These are phyloP conservation scores for Masticophis lateralis DNA, from an alignment of 2,797 vertebrate genomes.

Conservation along the genomic window DNA sequence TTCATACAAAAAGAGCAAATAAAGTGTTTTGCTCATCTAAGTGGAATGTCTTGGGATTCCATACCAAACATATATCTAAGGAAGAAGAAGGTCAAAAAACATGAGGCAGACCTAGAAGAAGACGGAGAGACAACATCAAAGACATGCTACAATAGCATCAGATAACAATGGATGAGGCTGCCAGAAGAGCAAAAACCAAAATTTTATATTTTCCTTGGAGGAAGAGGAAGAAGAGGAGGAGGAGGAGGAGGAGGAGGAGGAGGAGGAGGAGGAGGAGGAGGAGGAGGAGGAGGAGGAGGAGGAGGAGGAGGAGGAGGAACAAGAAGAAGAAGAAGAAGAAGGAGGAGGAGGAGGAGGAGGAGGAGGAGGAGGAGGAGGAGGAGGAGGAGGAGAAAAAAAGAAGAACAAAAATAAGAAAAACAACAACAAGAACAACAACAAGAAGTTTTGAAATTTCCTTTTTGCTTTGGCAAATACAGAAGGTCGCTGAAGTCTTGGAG, in stretches of 20 bases:
- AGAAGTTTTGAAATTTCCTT: neutral
- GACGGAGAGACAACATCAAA: neutral
- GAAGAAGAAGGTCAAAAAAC: neutral
- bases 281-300: too few species aligned
- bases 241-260: neutral
- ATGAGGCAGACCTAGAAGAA: neutral
- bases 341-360: too few species aligned
- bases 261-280: fast-evolving
- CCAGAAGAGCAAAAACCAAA: neutral
- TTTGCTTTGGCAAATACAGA: neutral
- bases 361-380: fast-evolving
- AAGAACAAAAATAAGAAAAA: too few species aligned
- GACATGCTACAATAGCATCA: neutral
- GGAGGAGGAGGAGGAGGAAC: too few species aligned
- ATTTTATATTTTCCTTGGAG: too few species aligned
- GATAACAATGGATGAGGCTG: neutral
- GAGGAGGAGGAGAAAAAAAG: too few species aligned
- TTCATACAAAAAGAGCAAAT: neutral
- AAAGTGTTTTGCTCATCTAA: neutral
- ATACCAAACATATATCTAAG: neutral
- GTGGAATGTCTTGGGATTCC: neutral
- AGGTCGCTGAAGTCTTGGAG: neutral
- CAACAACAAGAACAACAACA: too few species aligned
- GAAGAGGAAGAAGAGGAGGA: neutral
- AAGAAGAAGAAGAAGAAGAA: too few species aligned